A percentile compares a stretch with the other conserved stretches of the same genome.
These are phyloP conservation scores for Bubo bubo DNA, from an alignment of 2,113 vertebrate genomes.

Conservation along the genomic window DNA sequence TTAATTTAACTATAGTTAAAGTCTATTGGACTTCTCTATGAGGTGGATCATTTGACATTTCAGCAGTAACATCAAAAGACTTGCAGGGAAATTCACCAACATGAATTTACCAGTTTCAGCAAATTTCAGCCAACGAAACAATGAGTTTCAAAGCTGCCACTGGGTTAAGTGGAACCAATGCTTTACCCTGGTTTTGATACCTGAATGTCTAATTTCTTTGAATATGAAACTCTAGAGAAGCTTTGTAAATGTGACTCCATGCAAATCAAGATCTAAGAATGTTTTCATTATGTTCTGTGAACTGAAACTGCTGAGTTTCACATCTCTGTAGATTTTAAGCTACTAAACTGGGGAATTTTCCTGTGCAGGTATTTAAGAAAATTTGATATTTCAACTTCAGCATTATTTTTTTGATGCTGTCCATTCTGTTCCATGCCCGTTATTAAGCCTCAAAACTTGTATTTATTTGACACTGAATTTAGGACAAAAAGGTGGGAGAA, in stretches of 20 bases:
- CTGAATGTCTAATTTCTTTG: background rate
- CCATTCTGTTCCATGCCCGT: background rate
- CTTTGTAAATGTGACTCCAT: conserved; percentile 33
- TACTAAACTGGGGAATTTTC: background rate
- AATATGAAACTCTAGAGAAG: conserved; percentile 15
- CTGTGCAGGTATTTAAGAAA: background rate
- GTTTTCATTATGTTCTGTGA: conserved; percentile 34
- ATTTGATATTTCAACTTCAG: background rate
- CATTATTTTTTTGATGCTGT: background rate
- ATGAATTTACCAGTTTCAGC: background rate
- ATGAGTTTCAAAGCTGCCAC: background rate
- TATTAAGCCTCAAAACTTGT: background rate
- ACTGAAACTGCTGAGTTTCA: conserved; percentile 62
- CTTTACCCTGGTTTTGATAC: background rate
- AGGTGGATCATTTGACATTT: conserved; percentile 38
- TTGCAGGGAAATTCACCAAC: background rate
- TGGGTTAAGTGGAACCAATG: background rate
- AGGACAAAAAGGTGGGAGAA: background rate
- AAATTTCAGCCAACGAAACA: background rate
- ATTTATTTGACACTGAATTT: background rate
- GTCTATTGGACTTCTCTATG: background rate
- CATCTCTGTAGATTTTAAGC: conserved; percentile 32
- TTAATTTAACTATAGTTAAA: conserved; percentile 17
- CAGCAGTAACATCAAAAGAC: background rate
- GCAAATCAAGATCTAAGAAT: conserved; percentile 59